Evolutionary conservation across 2,888 invertebrate genomes (phyloP).

Genomic region (Smittia aterrima): DNA sequence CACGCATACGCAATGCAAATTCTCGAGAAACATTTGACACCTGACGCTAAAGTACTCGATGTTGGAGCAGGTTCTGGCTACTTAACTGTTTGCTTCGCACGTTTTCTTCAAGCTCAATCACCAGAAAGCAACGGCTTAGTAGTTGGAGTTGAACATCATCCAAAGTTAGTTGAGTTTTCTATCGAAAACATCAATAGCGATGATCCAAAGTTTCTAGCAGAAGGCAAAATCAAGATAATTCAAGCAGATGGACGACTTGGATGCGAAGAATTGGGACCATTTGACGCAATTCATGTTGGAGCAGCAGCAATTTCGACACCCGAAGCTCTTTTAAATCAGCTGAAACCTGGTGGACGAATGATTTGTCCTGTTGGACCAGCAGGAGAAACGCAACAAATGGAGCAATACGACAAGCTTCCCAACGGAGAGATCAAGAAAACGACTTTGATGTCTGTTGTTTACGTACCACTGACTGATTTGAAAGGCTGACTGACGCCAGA

Average conservation of each 20-base stretch:
- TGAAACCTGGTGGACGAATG: slow-evolving; percentile 89
- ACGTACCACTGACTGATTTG: slow-evolving; percentile 92
- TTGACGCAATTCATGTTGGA: slow-evolving; percentile 91
- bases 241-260: slow-evolving; percentile 91
- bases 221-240: slow-evolving; percentile 69
- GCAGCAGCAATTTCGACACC: slow-evolving; percentile 81
- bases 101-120: slow-evolving; percentile 71
- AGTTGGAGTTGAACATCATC: slow-evolving; percentile 89
- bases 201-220: slow-evolving; percentile 66
- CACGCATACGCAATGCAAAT: slow-evolving; percentile 90
- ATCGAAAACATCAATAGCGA: slow-evolving; percentile 72
- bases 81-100: slow-evolving; percentile 85
- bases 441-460: slow-evolving; percentile 91
- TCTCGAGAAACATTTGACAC: slow-evolving; percentile 71
- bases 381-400: slow-evolving; percentile 81
- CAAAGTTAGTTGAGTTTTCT: slow-evolving; percentile 73
- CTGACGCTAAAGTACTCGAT: slow-evolving; percentile 79
- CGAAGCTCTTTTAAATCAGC: slow-evolving; percentile 75
- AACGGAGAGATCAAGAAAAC: slow-evolving; percentile 75
- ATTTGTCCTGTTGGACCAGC: slow-evolving; percentile 88
- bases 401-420: slow-evolving; percentile 82
- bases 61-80: slow-evolving; percentile 95
- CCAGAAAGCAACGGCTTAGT: slow-evolving; percentile 57
- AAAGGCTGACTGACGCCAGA: slow-evolving; percentile 45
- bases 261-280: slow-evolving; percentile 71